A percentile compares a stretch with the other conserved stretches of the same genome.
phyloP scores from a whole-genome alignment of 2,113 vertebrate genomes.

The Pipa parva region DNA sequence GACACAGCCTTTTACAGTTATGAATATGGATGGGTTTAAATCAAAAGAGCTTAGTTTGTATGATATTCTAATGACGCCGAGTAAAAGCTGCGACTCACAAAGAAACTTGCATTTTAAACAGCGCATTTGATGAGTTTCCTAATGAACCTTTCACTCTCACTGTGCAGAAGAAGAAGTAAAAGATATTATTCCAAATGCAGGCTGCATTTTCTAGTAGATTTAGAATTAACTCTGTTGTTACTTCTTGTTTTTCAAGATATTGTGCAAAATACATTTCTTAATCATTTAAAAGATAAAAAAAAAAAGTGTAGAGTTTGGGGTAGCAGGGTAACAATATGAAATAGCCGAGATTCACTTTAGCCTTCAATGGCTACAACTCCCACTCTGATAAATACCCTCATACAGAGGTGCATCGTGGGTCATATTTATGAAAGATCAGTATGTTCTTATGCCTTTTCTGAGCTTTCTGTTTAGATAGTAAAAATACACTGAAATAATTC shows the following conservation, averaged over 20 bases:
- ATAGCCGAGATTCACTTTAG: not conserved
- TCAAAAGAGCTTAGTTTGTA: constrained; percentile 36
- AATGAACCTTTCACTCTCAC: constrained; percentile 20
- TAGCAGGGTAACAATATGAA: not conserved
- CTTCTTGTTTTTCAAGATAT: not conserved
- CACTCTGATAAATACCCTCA: too few species aligned
- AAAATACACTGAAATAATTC: too few species aligned
- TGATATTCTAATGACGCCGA: constrained; percentile 39
- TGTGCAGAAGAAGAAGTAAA: not conserved
- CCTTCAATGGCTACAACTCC: too few species aligned
- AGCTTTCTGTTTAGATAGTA: too few species aligned
- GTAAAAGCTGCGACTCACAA: constrained; percentile 18
- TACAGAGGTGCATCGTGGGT: too few species aligned
- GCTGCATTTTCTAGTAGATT: constrained; percentile 2
- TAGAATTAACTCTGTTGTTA: constrained; percentile 9
- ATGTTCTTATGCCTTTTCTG: too few species aligned
- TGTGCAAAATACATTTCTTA: not conserved
- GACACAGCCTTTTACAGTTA: constrained; percentile 31
- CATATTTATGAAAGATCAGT: too few species aligned
- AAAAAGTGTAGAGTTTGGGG: too few species aligned
- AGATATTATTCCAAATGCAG: constrained; percentile 9
- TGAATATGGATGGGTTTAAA: constrained; percentile 37
- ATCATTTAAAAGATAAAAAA: too few species aligned
- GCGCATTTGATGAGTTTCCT: constrained; percentile 29
- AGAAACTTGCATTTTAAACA: constrained; percentile 31